Base-by-base conservation (phyloP, 2,113 vertebrate genomes). In the Apaloderma vittatum region DNA sequence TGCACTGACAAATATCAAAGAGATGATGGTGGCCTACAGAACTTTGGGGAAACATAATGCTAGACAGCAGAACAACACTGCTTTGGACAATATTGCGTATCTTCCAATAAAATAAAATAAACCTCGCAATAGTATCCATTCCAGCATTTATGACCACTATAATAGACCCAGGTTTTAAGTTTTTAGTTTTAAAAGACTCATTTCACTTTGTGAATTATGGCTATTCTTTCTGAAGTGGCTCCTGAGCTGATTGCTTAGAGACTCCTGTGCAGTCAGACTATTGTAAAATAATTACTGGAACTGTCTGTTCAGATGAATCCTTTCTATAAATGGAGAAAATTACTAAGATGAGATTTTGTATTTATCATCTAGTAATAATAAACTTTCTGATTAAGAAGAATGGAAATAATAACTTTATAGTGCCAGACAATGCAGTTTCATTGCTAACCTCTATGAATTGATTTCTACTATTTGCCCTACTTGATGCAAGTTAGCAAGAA, bases 21-120 rank as follows among this genome's bases (percentile, higher is more conserved):
- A 84, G 88, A 86, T 72, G 62, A 93, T 26, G 45, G 46, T 76
- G 76, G 63, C 24, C 87, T 82, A 21, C 37, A 79, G 58, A 97
- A 72, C 83, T 93, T 75, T 1, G 66, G 57, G 57, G 79, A 83
- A 84, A 85, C 32, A 67, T 62, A 83, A 78, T 43, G 34, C 23
- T 72, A 54, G 77, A 79, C 49, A 90, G 74, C 32, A 92, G 36
- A 94, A 90, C 40, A 89, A 8, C 22, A 23, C 36, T 17, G 57
- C 54, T 29, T 29, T 62, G 55, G 26, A 54, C 71, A 93, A 49
- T 30, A 63, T 2, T 71, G 46, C 49, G 17, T 45, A 57, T 63
- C 67, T 92, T 83, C 81, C 84, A 91, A 67, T 48, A 76, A 77
- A 93, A 72, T 24, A 79, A 61, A 90, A 22, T 45, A 68, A 73